Percentiles rank a stretch among this genome's conserved stretches.
These are phyloP conservation scores for Chelon auratus DNA, from an alignment of 2,797 vertebrate species.

Conservation along the genomic window DNA sequence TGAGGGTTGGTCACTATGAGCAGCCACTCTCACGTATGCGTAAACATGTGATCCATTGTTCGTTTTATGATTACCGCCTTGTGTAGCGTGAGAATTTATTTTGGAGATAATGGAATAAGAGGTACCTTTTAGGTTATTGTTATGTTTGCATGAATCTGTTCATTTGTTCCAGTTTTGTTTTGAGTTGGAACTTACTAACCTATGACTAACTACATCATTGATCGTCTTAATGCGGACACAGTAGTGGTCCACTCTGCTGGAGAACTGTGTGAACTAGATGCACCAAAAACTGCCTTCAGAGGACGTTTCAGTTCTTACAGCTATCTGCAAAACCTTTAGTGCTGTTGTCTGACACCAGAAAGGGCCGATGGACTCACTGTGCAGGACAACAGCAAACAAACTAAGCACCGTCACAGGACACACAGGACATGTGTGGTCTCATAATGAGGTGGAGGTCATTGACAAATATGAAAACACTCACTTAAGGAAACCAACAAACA, in stretches of 20 bases:
- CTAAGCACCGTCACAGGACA: neutral
- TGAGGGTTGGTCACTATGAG: neutral
- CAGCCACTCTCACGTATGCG: neutral
- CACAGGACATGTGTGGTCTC: constrained; percentile 23
- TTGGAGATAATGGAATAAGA: neutral
- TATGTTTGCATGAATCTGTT: neutral
- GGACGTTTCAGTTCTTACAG: constrained; percentile 24
- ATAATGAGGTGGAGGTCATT: constrained; percentile 4
- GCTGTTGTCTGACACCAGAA: neutral
- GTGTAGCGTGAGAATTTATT: neutral
- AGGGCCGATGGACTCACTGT: neutral
- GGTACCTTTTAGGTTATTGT: neutral
- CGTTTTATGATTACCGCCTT: neutral
- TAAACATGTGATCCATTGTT: constrained; percentile 1
- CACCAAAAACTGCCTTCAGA: constrained; percentile 1
- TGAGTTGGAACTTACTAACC: neutral
- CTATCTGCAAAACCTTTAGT: neutral
- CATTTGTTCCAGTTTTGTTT: too few species aligned
- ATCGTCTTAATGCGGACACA: neutral
- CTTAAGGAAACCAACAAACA: neutral
- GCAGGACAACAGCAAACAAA: constrained; percentile 4
- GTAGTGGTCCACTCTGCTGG: neutral
- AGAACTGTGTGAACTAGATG: constrained; percentile 25
- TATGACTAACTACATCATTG: neutral
- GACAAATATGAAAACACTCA: constrained; percentile 7